Conservation (phyloP, 2,113 vertebrate genomes). For the Electrona antarctica region DNA sequence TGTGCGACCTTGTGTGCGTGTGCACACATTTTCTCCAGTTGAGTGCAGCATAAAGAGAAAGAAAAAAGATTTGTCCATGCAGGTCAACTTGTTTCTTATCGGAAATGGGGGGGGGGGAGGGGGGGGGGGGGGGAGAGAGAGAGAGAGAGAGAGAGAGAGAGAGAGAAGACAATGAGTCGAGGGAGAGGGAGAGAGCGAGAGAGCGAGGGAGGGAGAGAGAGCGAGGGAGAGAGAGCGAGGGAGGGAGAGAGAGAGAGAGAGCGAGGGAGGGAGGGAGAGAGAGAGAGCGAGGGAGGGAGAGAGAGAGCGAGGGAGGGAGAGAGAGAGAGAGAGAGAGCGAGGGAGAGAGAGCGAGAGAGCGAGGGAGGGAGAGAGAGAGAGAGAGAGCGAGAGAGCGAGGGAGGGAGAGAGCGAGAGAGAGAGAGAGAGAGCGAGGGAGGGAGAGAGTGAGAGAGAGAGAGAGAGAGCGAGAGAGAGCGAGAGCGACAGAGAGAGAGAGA, state of each 20-base stretch:
- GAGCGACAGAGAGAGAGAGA: neutral
- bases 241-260: slow-evolving; percentile 33
- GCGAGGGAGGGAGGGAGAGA: no score
- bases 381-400: slow-evolving; percentile 22
- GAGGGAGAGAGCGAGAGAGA: slow-evolving; percentile 32
- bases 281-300: slow-evolving; percentile 37
- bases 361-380: slow-evolving; percentile 40
- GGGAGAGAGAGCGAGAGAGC: neutral
- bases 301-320: slow-evolving; percentile 30
- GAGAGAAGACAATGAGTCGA: slow-evolving; percentile 28
- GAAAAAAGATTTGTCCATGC: no score
- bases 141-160: slow-evolving; percentile 40
- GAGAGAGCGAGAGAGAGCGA: slow-evolving; percentile 28
- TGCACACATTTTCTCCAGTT: no score
- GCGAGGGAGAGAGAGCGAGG: slow-evolving; percentile 17
- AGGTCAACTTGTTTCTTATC: no score
- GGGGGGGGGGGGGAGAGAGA: no score
- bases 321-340: slow-evolving; percentile 16
- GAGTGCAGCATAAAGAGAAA: no score
- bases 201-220: no score
- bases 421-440: slow-evolving; percentile 27
- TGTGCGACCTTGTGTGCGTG: neutral
- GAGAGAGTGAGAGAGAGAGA: slow-evolving; percentile 38
- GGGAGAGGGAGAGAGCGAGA: slow-evolving; percentile 39
- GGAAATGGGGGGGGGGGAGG: no score